phyloP scores from a whole-genome alignment of 1,140 invertebrate genomes.

The Rhopalosiphum maidis region DNA sequence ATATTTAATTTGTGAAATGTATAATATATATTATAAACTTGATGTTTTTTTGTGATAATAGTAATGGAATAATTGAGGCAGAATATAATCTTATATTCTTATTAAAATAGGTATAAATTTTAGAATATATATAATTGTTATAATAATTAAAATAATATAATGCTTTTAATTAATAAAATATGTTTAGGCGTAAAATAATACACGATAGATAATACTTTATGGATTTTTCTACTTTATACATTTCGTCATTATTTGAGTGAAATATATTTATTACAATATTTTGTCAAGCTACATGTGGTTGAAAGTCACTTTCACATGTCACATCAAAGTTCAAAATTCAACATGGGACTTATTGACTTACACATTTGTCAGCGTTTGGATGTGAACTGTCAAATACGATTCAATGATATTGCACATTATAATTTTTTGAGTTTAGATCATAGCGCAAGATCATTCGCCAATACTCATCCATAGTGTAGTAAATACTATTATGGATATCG shows the following conservation, averaged over 20 bases:
- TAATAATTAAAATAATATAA: not conserved
- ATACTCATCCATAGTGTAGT: not conserved
- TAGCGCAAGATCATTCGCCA: not conserved
- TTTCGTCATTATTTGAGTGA: not conserved
- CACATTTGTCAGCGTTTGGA: not conserved
- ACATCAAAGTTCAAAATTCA: not conserved
- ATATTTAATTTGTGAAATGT: not conserved
- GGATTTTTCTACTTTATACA: not conserved
- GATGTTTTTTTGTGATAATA: not conserved
- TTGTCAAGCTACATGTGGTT: not conserved
- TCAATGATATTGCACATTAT: not conserved
- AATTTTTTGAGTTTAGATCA: not conserved
- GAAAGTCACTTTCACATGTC: not conserved
- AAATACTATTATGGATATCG: not conserved
- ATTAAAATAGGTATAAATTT: not conserved
- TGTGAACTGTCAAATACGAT: not conserved
- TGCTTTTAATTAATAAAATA: not conserved
- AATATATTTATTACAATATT: not conserved
- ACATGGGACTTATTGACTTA: not conserved
- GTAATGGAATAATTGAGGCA: not conserved
- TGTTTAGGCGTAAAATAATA: not conserved
- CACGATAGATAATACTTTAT: not conserved
- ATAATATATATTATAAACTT: not conserved
- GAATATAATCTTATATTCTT: not conserved
- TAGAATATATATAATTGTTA: not conserved